Percentiles rank a stretch among this genome's conserved stretches.
phyloP scores from a whole-genome alignment of 2,113 vertebrate genomes.

The Psilopsiagon aurifrons region DNA sequence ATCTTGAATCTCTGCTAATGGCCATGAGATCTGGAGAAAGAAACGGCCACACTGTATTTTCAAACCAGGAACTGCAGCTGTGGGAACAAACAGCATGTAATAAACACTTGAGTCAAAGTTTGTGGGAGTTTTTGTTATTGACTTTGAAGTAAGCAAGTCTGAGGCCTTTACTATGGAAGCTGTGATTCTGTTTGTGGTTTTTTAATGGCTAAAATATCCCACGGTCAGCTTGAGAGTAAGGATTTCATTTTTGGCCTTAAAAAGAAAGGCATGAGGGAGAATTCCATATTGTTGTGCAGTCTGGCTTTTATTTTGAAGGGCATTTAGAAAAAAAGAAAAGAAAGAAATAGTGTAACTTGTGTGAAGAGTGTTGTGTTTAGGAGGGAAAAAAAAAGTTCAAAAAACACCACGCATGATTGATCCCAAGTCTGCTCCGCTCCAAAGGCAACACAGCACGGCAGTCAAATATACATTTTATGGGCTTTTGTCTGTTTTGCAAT shows the following conservation, averaged over 20 bases:
- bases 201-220: slow-evolving; percentile 62
- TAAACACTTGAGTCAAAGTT: slow-evolving; percentile 66
- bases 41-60: not conserved
- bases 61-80: slow-evolving; percentile 44
- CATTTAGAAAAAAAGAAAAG: slow-evolving; percentile 20
- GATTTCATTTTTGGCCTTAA: slow-evolving; percentile 57
- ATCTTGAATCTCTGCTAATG: slow-evolving; percentile 1
- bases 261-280: slow-evolving; percentile 65
- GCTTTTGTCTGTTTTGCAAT: slow-evolving; percentile 82
- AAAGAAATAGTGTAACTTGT: slow-evolving; percentile 63
- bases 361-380: slow-evolving; percentile 73
- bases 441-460: slow-evolving; percentile 77
- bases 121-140: slow-evolving; percentile 51
- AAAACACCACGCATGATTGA: slow-evolving; percentile 78
- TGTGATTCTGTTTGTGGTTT: slow-evolving; percentile 58
- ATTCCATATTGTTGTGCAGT: slow-evolving; percentile 60
- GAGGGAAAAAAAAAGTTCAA: slow-evolving; percentile 67
- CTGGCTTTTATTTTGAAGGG: slow-evolving; percentile 77
- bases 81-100: slow-evolving; percentile 54
- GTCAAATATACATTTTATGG: slow-evolving; percentile 83
- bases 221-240: slow-evolving; percentile 49
- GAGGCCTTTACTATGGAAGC: slow-evolving; percentile 50
- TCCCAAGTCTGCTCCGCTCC: slow-evolving; percentile 70
- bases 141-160: slow-evolving; percentile 53
- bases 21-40: not conserved